Percentiles rank a stretch among this genome's conserved stretches.
Conservation (phyloP, 1,140 invertebrate species). For the Hermetia illucens region DNA sequence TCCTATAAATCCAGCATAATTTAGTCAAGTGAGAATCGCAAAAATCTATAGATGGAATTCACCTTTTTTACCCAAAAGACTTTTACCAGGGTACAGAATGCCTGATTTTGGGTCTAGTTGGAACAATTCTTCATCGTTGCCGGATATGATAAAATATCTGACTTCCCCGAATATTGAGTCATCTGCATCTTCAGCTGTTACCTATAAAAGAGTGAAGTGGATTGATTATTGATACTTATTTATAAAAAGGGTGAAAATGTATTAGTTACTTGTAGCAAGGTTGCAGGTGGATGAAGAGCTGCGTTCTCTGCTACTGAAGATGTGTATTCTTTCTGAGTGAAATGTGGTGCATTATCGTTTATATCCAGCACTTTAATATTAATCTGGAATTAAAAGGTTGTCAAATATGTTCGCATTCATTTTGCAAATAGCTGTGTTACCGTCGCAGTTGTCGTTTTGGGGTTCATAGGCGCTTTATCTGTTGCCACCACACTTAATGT, state of each 20-base stretch:
- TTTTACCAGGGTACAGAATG: slow-evolving; percentile 59
- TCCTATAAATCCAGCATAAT: slow-evolving; percentile 18
- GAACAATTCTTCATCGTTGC: slow-evolving; percentile 55
- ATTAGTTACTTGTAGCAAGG: slow-evolving; percentile 51
- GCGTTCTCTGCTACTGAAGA: slow-evolving; percentile 73
- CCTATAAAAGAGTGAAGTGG: slow-evolving; percentile 2
- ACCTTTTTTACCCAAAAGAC: slow-evolving; percentile 43
- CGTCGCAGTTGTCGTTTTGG: slow-evolving; percentile 54
- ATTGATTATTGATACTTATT: too few relatives aligned
- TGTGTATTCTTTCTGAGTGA: slow-evolving; percentile 56
- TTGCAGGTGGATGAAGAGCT: slow-evolving; percentile 55
- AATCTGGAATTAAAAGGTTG: slow-evolving; percentile 32
- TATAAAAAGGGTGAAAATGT: neutral
- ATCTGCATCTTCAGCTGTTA: slow-evolving; percentile 55
- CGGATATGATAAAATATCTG: slow-evolving; percentile 53
- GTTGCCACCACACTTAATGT: slow-evolving; percentile 62
- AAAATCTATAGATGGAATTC: slow-evolving; percentile 10
- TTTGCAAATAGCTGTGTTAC: slow-evolving; percentile 35
- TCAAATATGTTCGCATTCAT: neutral
- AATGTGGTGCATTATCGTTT: slow-evolving; percentile 72
- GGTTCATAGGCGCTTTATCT: slow-evolving; percentile 57
- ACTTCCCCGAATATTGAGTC: slow-evolving; percentile 60
- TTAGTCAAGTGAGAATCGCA: neutral
- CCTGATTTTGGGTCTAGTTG: slow-evolving; percentile 54
- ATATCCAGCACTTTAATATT: slow-evolving; percentile 66